These are phyloP conservation scores for Microctenopoma lineatum DNA, from an alignment of 2,797 vertebrate genomes.

Conservation along the genomic window DNA sequence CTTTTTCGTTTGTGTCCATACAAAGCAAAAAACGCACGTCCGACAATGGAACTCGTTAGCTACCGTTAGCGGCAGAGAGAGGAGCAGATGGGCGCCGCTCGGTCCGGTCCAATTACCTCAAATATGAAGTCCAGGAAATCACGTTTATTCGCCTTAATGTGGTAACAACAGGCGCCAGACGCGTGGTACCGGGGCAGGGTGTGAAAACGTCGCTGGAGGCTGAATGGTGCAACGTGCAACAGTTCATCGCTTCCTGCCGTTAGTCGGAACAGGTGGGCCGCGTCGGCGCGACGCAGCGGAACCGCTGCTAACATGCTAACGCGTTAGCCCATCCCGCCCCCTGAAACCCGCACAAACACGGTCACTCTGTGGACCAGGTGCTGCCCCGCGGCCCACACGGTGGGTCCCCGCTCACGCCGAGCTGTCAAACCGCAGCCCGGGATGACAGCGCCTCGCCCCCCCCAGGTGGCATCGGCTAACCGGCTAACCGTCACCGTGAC, in stretches of 20 bases:
- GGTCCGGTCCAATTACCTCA: not conserved
- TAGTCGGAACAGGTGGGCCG: slow-evolving; percentile 76
- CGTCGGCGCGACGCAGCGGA: slow-evolving; percentile 29
- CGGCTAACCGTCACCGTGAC: slow-evolving; percentile 24
- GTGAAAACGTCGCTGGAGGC: too few species aligned
- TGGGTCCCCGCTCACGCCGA: too few species aligned
- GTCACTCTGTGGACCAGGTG: fast-evolving
- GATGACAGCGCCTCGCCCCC: not conserved
- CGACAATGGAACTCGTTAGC: slow-evolving; percentile 48
- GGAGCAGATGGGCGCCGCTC: slow-evolving; percentile 49
- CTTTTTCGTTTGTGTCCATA: not conserved
- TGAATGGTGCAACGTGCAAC: slow-evolving; percentile 7
- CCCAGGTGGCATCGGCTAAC: slow-evolving; percentile 19
- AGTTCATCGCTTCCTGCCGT: slow-evolving; percentile 29
- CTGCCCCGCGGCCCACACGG: fast-evolving
- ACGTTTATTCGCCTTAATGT: fast-evolving
- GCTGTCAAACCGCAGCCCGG: not conserved
- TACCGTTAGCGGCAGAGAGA: slow-evolving; percentile 28
- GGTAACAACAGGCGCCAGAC: fast-evolving
- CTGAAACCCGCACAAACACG: fast-evolving
- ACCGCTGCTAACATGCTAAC: slow-evolving; percentile 5
- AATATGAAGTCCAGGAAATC: not conserved
- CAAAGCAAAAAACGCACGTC: slow-evolving; percentile 3
- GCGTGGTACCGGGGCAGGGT: fast-evolving
- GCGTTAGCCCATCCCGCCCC: fast-evolving